Conservation (phyloP, 2,113 vertebrate genomes). For the Ammodytes marinus region DNA sequence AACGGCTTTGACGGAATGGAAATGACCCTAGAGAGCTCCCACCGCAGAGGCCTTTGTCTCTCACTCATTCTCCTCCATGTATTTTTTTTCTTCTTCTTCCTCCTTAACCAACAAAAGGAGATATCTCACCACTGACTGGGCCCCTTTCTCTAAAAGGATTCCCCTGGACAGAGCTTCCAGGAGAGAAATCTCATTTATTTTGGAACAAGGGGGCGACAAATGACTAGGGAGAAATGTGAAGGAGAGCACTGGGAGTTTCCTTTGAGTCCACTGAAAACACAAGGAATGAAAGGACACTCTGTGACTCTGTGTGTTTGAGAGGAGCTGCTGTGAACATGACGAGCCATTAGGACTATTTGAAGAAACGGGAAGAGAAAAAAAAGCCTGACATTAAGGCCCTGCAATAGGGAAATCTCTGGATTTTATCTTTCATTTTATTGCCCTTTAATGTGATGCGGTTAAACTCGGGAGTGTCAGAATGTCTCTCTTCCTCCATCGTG, state of each 20-base stretch:
- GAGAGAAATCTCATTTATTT: slow-evolving; percentile 76
- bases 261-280: slow-evolving; percentile 39
- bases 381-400: not conserved
- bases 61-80: slow-evolving; percentile 52
- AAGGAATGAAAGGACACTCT: slow-evolving; percentile 30
- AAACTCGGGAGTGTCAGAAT: slow-evolving; percentile 28
- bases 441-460: slow-evolving; percentile 47
- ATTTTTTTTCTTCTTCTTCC: slow-evolving; percentile 32
- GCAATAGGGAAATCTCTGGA: slow-evolving; percentile 6
- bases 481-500: slow-evolving; percentile 16
- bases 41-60: slow-evolving; percentile 74
- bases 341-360: slow-evolving; percentile 22
- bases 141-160: slow-evolving; percentile 53
- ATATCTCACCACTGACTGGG: slow-evolving; percentile 45
- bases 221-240: slow-evolving; percentile 40
- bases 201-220: slow-evolving; percentile 50
- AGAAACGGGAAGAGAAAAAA: slow-evolving; percentile 6
- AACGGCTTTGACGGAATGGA: slow-evolving; percentile 73
- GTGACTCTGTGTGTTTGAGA: slow-evolving; percentile 35
- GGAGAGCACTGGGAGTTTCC: slow-evolving; percentile 34
- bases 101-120: slow-evolving; percentile 59
- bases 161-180: slow-evolving; percentile 51
- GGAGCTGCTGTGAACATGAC: slow-evolving; percentile 13
- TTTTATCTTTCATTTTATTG: slow-evolving; percentile 54
- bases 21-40: slow-evolving; percentile 71